Evolutionary conservation across 2,888 invertebrate species (phyloP).

Genomic region (Cryptus viduatorius): DNA sequence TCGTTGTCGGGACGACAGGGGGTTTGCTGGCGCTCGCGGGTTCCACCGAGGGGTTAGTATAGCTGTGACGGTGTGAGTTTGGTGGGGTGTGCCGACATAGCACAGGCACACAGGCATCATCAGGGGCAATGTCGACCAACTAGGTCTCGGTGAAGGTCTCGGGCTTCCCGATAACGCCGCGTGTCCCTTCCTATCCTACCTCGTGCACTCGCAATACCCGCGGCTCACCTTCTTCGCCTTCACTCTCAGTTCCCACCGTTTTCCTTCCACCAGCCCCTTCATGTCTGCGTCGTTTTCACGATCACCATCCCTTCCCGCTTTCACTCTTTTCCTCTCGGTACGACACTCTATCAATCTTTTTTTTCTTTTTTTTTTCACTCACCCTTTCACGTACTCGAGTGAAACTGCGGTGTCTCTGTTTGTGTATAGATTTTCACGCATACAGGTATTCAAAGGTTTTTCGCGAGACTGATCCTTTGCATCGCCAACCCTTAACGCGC

Average conservation of each 20-base stretch:
- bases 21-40: constrained; percentile 1
- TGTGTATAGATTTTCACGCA: background rate
- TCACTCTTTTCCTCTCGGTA: constrained; percentile 12
- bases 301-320: constrained; percentile 22
- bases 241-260: constrained; percentile 3
- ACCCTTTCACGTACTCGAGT: background rate
- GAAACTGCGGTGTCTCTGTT: background rate
- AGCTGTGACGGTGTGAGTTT: constrained; percentile 45
- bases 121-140: constrained; percentile 84
- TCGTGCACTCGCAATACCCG: constrained; percentile 22
- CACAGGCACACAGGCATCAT: constrained; percentile 66
- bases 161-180: constrained; percentile 65
- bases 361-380: background rate
- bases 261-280: background rate
- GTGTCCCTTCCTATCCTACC: constrained; percentile 62
- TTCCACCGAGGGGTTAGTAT: constrained; percentile 14
- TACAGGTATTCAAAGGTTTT: background rate
- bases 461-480: background rate
- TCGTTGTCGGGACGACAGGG: background rate
- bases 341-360: background rate
- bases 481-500: background rate
- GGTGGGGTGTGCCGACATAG: constrained; percentile 65
- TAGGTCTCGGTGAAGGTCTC: constrained; percentile 84
- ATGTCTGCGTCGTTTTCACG: constrained; percentile 9
- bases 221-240: constrained; percentile 1